phyloP scores from a whole-genome alignment of 35 echinoderm and acorn worm genomes.

The Anneissia japonica region DNA sequence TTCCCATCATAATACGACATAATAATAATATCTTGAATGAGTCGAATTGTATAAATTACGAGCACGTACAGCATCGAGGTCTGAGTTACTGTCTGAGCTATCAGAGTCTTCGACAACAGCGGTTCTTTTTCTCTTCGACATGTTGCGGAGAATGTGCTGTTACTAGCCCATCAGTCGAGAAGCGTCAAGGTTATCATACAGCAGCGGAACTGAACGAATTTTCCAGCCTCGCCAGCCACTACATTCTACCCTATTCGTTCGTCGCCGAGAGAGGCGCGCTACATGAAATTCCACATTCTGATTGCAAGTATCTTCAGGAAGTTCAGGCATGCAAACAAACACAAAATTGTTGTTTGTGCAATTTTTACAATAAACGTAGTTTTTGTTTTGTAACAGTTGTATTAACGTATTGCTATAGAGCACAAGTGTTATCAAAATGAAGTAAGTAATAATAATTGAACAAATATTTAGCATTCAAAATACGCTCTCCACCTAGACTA shows the following conservation, averaged over 20 bases:
- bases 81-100: slow-evolving; percentile 40
- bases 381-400: neutral
- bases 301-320: too few species aligned
- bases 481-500: too few species aligned
- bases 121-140: slow-evolving; percentile 42
- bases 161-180: neutral
- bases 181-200: neutral
- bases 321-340: too few species aligned
- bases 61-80: slow-evolving; percentile 33
- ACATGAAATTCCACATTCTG: neutral
- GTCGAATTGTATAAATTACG: neutral
- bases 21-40: neutral
- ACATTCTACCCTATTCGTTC: neutral
- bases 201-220: neutral
- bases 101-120: slow-evolving; percentile 49
- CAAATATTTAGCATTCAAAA: too few species aligned
- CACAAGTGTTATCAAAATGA: neutral
- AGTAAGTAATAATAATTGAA: neutral
- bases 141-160: neutral
- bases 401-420: neutral
- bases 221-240: neutral
- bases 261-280: neutral
- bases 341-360: neutral
- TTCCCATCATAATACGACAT: neutral
- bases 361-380: neutral